phyloP scores from a whole-genome alignment of 2,797 vertebrate genomes.

The Mormyrops boulengeri region DNA sequence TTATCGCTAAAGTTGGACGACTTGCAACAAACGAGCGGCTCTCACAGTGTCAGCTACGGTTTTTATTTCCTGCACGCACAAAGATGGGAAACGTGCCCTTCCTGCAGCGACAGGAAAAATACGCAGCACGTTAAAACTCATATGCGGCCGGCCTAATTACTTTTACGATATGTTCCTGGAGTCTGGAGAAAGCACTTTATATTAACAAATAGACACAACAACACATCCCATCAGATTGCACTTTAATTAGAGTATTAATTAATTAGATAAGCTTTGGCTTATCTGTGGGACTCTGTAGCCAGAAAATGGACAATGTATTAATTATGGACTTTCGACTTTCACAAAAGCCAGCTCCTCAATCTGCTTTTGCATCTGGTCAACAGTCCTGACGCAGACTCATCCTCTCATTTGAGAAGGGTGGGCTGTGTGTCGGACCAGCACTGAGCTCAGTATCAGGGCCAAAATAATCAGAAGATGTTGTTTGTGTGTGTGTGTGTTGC shows the following conservation, averaged over 20 bases:
- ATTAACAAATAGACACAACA: constrained; percentile 16
- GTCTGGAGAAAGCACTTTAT: constrained; percentile 22
- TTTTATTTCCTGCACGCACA: constrained; percentile 1
- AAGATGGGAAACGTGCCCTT: not conserved
- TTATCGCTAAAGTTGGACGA: not conserved
- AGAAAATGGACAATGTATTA: constrained; percentile 13
- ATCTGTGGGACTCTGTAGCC: not conserved
- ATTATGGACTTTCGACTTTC: constrained; percentile 15
- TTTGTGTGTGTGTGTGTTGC: not conserved
- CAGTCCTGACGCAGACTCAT: not conserved
- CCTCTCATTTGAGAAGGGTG: not conserved
- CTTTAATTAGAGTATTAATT: constrained; percentile 34
- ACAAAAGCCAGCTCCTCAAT: constrained; percentile 12
- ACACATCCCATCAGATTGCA: constrained; percentile 21
- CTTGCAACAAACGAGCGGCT: not conserved
- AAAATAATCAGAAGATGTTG: not conserved
- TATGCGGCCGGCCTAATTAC: constrained; percentile 25
- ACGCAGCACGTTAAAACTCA: constrained; percentile 28
- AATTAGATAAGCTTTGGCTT: constrained; percentile 24
- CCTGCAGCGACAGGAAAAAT: constrained; percentile 17
- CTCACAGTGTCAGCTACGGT: not conserved
- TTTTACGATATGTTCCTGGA: constrained; percentile 25
- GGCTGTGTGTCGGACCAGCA: not conserved
- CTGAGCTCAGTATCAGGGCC: not conserved
- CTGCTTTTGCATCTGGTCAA: constrained; percentile 10